Evolutionary conservation across 2,888 invertebrate genomes (phyloP).

Genomic region (Desoria tigrina): DNA sequence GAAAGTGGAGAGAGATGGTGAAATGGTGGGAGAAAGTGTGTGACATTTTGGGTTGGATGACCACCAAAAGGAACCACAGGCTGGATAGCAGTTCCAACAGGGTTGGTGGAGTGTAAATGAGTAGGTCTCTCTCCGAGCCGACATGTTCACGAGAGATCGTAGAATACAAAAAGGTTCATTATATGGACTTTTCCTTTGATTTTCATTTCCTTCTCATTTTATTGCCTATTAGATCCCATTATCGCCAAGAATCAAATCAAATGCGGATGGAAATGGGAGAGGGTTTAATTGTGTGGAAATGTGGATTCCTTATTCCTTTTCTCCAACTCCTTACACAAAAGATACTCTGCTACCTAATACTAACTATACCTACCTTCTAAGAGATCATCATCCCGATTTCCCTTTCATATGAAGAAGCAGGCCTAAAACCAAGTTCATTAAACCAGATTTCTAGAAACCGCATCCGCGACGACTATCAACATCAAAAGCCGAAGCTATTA

Average conservation of each 20-base stretch:
- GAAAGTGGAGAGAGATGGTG: no score
- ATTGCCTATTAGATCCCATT: conserved; percentile 41
- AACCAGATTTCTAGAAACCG: no score
- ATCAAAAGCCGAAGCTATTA: no score
- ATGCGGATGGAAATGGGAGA: conserved; percentile 27
- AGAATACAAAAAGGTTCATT: conserved; percentile 33
- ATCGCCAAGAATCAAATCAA: conserved; percentile 40
- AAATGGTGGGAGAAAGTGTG: no score
- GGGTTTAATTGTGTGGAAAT: conserved; percentile 40
- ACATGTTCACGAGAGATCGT: conserved; percentile 4
- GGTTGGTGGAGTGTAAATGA: conserved; percentile 25
- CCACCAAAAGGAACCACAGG: conserved; percentile 5
- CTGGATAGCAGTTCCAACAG: not conserved
- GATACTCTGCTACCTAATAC: no score
- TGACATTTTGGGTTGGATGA: no score
- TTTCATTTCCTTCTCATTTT: conserved; percentile 36
- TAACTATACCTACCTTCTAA: no score
- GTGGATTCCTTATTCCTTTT: conserved; percentile 23
- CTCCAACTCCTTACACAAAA: conserved; percentile 14
- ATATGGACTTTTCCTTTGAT: conserved; percentile 32
- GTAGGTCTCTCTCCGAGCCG: not conserved
- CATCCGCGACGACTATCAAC: no score
- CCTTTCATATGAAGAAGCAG: no score
- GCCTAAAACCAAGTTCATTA: no score
- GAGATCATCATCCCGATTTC: no score